A percentile compares a stretch with the other conserved stretches of the same genome.
phyloP scores from a whole-genome alignment of 2,888 invertebrate genomes.

The Tineola bisselliella region DNA sequence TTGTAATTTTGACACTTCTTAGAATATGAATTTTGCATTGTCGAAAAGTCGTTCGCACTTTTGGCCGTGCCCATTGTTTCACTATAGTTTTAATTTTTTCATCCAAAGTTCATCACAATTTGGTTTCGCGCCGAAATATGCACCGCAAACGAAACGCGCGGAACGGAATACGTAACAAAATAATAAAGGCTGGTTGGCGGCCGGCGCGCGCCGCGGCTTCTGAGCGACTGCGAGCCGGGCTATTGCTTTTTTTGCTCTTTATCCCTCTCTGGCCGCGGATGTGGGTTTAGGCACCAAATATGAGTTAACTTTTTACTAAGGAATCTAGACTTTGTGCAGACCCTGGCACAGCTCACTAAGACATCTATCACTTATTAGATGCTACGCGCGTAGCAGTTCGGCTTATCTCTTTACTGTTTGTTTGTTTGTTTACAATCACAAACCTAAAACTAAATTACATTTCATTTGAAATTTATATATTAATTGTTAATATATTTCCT shows the following conservation, averaged over 20 bases:
- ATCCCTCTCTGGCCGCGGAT: slow-evolving; percentile 45
- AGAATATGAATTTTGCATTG: slow-evolving; percentile 27
- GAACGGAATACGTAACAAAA: slow-evolving; percentile 62
- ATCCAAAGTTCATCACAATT: slow-evolving; percentile 55
- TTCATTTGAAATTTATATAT: too few species aligned
- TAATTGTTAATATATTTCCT: too few species aligned
- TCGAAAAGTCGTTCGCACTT: slow-evolving; percentile 24
- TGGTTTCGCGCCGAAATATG: slow-evolving; percentile 47
- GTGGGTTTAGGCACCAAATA: slow-evolving; percentile 20
- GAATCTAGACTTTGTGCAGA: slow-evolving; percentile 12
- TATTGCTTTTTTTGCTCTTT: slow-evolving; percentile 46
- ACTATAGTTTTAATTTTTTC: slow-evolving; percentile 35
- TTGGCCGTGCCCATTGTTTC: slow-evolving; percentile 25
- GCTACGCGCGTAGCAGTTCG: background rate
- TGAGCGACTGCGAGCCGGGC: slow-evolving; percentile 44
- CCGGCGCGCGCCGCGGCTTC: slow-evolving; percentile 56
- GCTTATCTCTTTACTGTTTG: background rate
- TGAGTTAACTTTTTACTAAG: slow-evolving; percentile 2
- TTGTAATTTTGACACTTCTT: slow-evolving; percentile 15
- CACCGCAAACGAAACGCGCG: slow-evolving; percentile 62
- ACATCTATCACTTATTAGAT: background rate
- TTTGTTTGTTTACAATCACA: too few species aligned
- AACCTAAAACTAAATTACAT: too few species aligned
- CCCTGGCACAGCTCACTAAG: slow-evolving; percentile 8
- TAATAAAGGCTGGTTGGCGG: slow-evolving; percentile 55